A percentile compares a stretch with the other conserved stretches of the same genome.
Evolutionary conservation across 2,888 invertebrate genomes (phyloP).

Genomic region (Apantesis nais): DNA sequence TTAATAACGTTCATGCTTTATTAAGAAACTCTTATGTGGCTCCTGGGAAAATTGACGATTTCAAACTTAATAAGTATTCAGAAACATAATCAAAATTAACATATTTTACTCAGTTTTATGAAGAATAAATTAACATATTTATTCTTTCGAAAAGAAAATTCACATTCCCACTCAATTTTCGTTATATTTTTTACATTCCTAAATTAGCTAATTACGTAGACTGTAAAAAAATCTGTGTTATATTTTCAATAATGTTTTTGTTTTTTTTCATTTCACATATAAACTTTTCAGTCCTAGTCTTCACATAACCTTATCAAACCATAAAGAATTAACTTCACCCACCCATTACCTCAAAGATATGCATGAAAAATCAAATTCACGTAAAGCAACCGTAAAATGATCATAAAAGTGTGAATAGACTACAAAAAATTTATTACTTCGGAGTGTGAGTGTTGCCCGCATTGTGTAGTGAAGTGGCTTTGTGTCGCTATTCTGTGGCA

Average conservation of each 20-base stretch:
- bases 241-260: background rate
- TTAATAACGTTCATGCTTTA: conserved; percentile 64
- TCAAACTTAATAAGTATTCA: background rate
- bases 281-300: background rate
- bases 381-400: conserved; percentile 56
- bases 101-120: background rate
- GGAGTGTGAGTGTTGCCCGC: conserved; percentile 48
- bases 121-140: background rate
- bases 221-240: background rate
- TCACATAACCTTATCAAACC: conserved; percentile 9
- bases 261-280: background rate
- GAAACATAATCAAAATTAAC: background rate
- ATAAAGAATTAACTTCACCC: conserved; percentile 18
- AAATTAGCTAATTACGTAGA: background rate
- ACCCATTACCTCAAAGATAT: conserved; percentile 35
- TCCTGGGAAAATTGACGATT: conserved; percentile 33
- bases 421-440: conserved; percentile 71
- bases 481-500: conserved; percentile 72
- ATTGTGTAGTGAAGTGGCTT: conserved; percentile 68
- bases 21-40: conserved; percentile 33
- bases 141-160: background rate
- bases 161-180: background rate
- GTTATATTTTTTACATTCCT: background rate
- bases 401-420: conserved; percentile 60
- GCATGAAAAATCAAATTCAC: conserved; percentile 47